A percentile compares a stretch with the other conserved stretches of the same genome.
phyloP scores from a whole-genome alignment of 2,797 vertebrate species.

The Ctenopoma kingsleyae region DNA sequence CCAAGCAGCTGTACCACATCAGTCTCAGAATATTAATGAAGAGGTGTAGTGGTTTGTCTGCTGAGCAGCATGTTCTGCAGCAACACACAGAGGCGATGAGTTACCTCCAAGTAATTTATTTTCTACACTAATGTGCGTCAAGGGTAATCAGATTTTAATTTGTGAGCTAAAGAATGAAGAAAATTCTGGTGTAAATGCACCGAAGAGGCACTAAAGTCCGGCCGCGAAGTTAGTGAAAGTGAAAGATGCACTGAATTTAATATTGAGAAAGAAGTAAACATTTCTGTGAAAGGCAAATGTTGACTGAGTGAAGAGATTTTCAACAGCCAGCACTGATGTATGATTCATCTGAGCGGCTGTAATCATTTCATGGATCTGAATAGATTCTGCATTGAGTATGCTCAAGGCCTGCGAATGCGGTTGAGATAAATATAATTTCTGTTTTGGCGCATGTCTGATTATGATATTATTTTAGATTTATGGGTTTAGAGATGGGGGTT shows the following conservation, averaged over 20 bases:
- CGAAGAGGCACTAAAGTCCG: neutral
- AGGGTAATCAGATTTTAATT: conserved; percentile 41
- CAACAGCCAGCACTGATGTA: conserved; percentile 16
- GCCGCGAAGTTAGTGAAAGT: neutral
- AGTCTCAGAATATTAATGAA: conserved; percentile 45
- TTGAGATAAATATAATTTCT: conserved; percentile 46
- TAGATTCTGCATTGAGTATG: conserved; percentile 31
- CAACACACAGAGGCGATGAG: conserved; percentile 19
- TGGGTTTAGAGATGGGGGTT: conserved; percentile 26
- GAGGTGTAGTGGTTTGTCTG: conserved; percentile 10
- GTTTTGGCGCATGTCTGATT: conserved; percentile 33
- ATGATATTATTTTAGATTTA: conserved; percentile 44
- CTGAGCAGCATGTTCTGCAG: conserved; percentile 23
- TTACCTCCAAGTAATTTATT: conserved; percentile 40
- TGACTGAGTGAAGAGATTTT: conserved; percentile 32
- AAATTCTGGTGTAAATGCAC: conserved; percentile 22
- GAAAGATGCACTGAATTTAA: neutral
- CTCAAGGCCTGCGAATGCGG: conserved; percentile 10
- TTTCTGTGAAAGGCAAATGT: neutral
- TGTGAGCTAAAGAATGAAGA: conserved; percentile 29
- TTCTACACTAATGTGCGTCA: conserved; percentile 31
- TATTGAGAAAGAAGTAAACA: neutral
- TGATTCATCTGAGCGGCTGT: conserved; percentile 50
- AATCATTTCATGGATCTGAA: conserved; percentile 47
- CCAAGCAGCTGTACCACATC: conserved; percentile 34